A percentile compares a stretch with the other conserved stretches of the same genome.
phyloP scores from a whole-genome alignment of 2,797 vertebrate genomes.

The Argentina silus region DNA sequence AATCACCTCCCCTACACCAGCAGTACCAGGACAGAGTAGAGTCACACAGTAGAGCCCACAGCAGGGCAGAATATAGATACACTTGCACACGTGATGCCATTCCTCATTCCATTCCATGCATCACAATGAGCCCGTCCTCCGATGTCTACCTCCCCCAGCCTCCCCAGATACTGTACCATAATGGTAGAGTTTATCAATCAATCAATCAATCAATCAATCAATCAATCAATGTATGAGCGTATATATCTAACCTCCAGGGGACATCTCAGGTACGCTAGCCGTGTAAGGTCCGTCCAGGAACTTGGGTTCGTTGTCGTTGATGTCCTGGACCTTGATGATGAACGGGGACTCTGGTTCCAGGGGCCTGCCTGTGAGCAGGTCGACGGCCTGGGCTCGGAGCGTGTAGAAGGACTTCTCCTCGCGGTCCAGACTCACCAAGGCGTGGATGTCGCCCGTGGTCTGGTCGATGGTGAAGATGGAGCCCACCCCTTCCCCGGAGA shows the following conservation, averaged over 20 bases:
- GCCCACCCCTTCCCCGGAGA: conserved; percentile 92
- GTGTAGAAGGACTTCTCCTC: conserved; percentile 92
- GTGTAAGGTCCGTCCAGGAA: conserved; percentile 90
- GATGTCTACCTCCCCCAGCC: too few species aligned
- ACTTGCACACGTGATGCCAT: too few species aligned
- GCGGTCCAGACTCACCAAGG: conserved; percentile 88
- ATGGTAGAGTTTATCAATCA: too few species aligned
- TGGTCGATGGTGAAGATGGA: conserved; percentile 92
- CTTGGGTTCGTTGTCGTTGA: conserved; percentile 93
- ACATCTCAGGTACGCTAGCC: conserved; percentile 92
- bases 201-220: too few species aligned
- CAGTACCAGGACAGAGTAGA: too few species aligned
- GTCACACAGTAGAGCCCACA: too few species aligned
- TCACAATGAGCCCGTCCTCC: too few species aligned
- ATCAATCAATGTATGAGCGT: too few species aligned
- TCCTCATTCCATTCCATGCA: too few species aligned
- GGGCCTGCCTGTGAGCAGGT: conserved; percentile 84
- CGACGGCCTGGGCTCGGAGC: conserved; percentile 89
- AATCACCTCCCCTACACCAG: too few species aligned
- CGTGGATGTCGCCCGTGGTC: conserved; percentile 93
- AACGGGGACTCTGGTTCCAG: conserved; percentile 93
- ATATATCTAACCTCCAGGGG: conserved; percentile 59
- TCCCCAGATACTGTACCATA: too few species aligned
- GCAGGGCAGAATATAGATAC: too few species aligned
- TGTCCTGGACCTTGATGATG: conserved; percentile 96